Conservation (phyloP, 2,113 vertebrate species). For the Strix uralensis region DNA sequence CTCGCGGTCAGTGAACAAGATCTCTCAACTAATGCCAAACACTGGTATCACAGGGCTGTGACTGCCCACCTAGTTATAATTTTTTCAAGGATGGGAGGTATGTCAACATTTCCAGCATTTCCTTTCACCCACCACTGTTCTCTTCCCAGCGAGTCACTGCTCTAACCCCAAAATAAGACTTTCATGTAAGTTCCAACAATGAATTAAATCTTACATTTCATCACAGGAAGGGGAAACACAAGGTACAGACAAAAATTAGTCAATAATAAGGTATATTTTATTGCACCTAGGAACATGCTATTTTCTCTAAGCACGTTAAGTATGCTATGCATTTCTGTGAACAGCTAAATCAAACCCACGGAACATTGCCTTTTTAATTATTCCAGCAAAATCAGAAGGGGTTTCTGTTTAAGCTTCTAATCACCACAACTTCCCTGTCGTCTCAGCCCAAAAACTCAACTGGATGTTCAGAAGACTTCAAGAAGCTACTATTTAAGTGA, state of each 20-base stretch:
- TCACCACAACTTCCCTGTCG: neutral
- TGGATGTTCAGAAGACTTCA: neutral
- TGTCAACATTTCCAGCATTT: neutral
- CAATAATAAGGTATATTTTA: neutral
- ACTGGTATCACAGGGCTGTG: neutral
- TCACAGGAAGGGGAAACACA: neutral
- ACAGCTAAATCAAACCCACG: neutral
- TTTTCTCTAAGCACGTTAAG: neutral
- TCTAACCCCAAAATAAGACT: neutral
- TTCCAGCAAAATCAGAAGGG: neutral
- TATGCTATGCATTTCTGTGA: rapidly evolving
- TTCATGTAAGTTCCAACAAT: neutral
- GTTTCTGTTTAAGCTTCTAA: neutral
- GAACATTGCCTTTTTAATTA: neutral
- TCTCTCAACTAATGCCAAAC: neutral
- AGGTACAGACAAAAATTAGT: neutral
- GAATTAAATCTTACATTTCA: neutral
- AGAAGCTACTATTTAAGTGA: neutral
- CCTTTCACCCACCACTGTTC: neutral
- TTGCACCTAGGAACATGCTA: neutral
- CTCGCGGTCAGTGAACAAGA: neutral
- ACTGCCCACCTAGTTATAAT: neutral
- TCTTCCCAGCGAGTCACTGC: neutral
- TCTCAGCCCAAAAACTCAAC: neutral
- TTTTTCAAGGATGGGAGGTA: neutral